Evolutionary conservation across 2,113 vertebrate species (phyloP).

Genomic region (Dromaius novaehollandiae): DNA sequence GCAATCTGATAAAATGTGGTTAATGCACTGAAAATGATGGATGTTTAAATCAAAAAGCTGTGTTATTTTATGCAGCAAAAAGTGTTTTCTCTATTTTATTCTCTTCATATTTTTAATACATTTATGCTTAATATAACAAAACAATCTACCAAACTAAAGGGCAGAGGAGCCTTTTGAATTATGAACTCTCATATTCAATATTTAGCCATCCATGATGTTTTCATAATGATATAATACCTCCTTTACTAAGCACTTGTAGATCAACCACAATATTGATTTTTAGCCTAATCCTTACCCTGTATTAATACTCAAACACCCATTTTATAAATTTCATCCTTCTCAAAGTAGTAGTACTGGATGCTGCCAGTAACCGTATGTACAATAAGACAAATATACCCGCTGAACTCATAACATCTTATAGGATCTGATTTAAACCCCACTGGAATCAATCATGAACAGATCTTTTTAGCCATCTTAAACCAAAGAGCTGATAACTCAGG

Average conservation of each 20-base stretch:
- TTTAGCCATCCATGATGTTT: background rate
- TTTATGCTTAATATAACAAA: background rate
- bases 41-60: constrained; percentile 47
- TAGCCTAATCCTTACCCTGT: background rate
- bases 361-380: background rate
- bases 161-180: background rate
- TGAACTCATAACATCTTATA: background rate
- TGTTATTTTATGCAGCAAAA: constrained; percentile 18
- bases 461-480: background rate
- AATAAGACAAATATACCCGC: background rate
- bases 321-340: background rate
- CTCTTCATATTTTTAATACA: background rate
- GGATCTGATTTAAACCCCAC: background rate
- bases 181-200: background rate
- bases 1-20: constrained; percentile 55
- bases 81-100: background rate
- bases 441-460: background rate
- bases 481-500: background rate
- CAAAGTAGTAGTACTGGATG: background rate
- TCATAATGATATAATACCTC: background rate
- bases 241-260: background rate
- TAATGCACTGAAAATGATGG: constrained; percentile 44
- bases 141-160: background rate
- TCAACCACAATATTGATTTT: background rate
- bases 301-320: background rate